Base-by-base conservation (phyloP, 2,113 vertebrate genomes). In the Acanthochromis polyacanthus region DNA sequence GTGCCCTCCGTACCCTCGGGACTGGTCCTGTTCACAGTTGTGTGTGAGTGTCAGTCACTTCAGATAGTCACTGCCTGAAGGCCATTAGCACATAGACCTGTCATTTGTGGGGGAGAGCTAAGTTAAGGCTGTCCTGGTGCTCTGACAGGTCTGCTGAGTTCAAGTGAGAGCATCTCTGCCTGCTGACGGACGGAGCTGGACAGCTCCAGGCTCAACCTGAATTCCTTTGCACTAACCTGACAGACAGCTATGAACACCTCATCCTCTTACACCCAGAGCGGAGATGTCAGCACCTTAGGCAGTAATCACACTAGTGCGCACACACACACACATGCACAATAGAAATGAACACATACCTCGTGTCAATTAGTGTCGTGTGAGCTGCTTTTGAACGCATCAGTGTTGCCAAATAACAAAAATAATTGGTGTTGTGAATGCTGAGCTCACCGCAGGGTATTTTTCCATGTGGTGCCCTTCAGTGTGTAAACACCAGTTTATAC, bases 21-120 rank as follows among this genome's bases (percentile, higher is more conserved):
- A 71, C 43, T 0, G 63, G 46, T 78, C 81, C 65, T 69, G 83
- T 71, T 78, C 78, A 75, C 85, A 88, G 84, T 51, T 81, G 78
- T 48, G 79, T 79, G 76, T 58, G 75, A 69, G 40, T 69, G 85
- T 88, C 91, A 65, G 53, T 86, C 77, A 66, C 63, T 82, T 82
- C 81, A 81, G 50, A 75, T 22, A 52, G 69, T 15, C 10, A 5
- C 36, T 10, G 80, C 87, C 78, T 1, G 3, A n/a, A 59, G 89
- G 64, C 65, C 76, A 38, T 81, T 82, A 80, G 69, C 74, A 17
- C 45, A 59, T 36, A 53, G 57, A 63, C 66, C 70, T 80, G 83
- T 75, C 88, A 78, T 69, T 61, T 58, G 36, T 56, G 10, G 5
- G 7, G 43, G 61, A 69, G 69, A 51, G 71, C 65, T 23, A 60